Evolutionary conservation across 2,797 vertebrate genomes (phyloP).

Genomic region (Syndactyla subalaris): DNA sequence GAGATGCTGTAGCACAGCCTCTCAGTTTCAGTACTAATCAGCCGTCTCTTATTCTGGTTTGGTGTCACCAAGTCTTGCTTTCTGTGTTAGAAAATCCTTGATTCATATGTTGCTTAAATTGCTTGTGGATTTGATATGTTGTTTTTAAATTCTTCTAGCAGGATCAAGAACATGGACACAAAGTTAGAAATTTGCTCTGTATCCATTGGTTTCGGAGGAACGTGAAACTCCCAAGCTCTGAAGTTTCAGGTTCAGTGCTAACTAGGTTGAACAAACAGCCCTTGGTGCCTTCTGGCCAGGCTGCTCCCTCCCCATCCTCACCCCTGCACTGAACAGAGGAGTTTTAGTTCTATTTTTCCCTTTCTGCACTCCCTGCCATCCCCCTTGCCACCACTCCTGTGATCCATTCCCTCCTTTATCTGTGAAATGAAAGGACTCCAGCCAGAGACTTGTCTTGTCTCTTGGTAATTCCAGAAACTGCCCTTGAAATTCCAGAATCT

Average conservation of each 20-base stretch:
- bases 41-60: background rate
- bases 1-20: background rate
- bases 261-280: background rate
- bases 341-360: background rate
- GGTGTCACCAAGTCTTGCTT: background rate
- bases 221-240: background rate
- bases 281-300: background rate
- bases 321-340: background rate
- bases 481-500: background rate
- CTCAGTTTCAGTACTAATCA: slow-evolving; percentile 7
- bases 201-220: background rate
- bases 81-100: background rate
- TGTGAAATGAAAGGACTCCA: background rate
- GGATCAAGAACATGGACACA: background rate
- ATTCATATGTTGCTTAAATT: background rate
- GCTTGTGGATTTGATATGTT: background rate
- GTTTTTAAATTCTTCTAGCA: background rate
- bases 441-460: background rate
- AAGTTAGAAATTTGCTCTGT: background rate
- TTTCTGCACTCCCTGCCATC: background rate
- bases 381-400: background rate
- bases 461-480: background rate
- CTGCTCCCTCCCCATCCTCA: background rate
- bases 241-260: background rate
- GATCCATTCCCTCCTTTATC: background rate